A percentile compares a stretch with the other conserved stretches of the same genome.
These are phyloP conservation scores for Pseudococcus jackbeardsleyi DNA, from an alignment of 2,888 invertebrate species.

Conservation along the genomic window DNA sequence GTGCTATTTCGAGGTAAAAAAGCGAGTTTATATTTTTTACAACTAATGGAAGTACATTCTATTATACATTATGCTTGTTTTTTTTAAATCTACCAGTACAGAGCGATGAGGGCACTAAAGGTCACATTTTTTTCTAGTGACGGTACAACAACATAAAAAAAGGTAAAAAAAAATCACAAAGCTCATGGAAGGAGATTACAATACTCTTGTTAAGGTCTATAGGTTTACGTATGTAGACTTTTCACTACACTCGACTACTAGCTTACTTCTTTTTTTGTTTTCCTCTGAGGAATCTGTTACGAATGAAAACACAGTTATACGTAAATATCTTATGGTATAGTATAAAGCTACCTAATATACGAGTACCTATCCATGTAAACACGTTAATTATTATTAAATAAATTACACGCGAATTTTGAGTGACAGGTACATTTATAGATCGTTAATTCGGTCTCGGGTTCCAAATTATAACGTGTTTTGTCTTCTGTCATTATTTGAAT, in stretches of 20 bases:
- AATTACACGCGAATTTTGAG: no score
- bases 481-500: no score
- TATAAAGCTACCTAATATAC: not conserved
- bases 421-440: no score
- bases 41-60: not conserved
- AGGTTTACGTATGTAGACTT: constrained; percentile 27
- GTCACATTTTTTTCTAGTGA: not conserved
- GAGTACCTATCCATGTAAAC: no score
- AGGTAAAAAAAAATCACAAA: not conserved
- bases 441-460: no score
- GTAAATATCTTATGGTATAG: constrained; percentile 14
- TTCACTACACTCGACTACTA: constrained; percentile 69
- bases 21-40: not conserved
- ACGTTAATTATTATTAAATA: no score
- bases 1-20: not conserved
- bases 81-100: not conserved
- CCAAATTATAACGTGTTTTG: no score
- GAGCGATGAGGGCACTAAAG: not conserved
- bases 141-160: not conserved
- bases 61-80: not conserved
- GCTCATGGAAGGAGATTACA: not conserved
- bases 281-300: constrained; percentile 73
- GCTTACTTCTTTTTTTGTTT: constrained; percentile 99
- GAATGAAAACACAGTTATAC: constrained; percentile 45
- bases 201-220: not conserved